These are phyloP conservation scores for Troides aeacus DNA, from an alignment of 2,888 invertebrate species.

Conservation along the genomic window DNA sequence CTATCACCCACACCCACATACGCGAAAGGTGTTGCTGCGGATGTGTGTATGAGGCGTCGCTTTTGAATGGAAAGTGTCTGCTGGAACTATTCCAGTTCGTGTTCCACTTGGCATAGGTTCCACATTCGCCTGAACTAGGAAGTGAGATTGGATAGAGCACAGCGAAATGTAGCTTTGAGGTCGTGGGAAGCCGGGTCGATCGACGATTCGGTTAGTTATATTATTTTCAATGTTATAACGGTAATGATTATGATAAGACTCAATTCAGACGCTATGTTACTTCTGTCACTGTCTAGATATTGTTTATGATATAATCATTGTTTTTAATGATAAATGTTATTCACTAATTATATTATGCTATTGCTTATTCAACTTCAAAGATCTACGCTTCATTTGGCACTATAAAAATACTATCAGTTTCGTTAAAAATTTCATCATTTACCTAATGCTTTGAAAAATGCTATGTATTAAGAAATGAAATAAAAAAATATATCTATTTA, in stretches of 20 bases:
- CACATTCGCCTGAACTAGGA: constrained; percentile 59
- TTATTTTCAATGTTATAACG: constrained; percentile 64
- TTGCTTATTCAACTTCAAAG: no score
- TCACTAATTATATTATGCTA: no score
- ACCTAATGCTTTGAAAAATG: no score
- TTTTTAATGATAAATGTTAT: no score
- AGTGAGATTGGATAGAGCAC: constrained; percentile 75
- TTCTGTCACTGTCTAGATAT: not conserved
- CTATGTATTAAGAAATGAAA: no score
- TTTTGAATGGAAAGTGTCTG: constrained; percentile 65
- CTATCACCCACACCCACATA: constrained; percentile 46
- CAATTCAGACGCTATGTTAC: constrained; percentile 32
- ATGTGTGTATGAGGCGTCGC: constrained; percentile 63
- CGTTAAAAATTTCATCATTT: no score
- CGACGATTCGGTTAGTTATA: constrained; percentile 69
- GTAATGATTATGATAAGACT: constrained; percentile 67
- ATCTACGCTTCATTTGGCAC: no score
- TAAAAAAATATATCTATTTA: no score
- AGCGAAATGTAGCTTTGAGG: constrained; percentile 70
- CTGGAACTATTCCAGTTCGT: constrained; percentile 45
- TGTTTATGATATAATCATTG: no score
- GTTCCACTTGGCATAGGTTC: constrained; percentile 41
- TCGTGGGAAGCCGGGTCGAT: constrained; percentile 71
- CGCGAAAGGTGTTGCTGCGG: constrained; percentile 54
- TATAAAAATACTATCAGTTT: no score